Evolutionary conservation across 2,113 vertebrate genomes (phyloP), one percentile per base, ranked within the genome.

Genomic region (Tricholaema leucomelas): DNA sequence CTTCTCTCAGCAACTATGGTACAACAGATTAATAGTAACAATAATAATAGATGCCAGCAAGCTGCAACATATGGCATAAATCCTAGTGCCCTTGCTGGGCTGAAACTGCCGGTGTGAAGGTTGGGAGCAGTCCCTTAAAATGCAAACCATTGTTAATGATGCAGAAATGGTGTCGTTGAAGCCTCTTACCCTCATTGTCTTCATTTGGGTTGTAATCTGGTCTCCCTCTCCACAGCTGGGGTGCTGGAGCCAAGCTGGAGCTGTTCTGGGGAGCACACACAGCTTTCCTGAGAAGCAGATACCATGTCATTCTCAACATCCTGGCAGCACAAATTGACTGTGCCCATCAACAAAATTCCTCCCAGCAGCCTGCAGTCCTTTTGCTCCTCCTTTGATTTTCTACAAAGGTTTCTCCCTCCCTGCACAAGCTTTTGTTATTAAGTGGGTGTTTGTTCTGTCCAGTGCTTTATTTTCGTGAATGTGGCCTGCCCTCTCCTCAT

Each of bases 231-330:
- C 1, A 0, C 44, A 3, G 8, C 0, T 0, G 31, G 36, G 10
- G 8, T 35, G 59, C 8, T 3, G 4, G 50, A 48, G 63, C 50
- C 8, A 38, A 12, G 73, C 56, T 0, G 0, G 28, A 9, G 46
- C 6, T 1, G 48, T 86, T 59, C 38, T 0, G 3, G 64, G 72
- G 55, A 73, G 66, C 55, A 46, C 27, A 27, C 9, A 1, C 38
- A 52, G 36, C 65, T 56, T 76, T 59, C 44, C 4, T 0, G 50
- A 60, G 88, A 24, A 44, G 48, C 6, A 2, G 30, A 48, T 11
- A 36, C 36, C 1, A 0, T 0, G 48, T 72, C 1, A 0, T 40
- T 40, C 35, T 61, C 6, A 0, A 40, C 33, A 30, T 71, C 61
- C 74, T 23, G 36, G 36, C 46, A 40, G 78, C 71, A 50, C 59